Percentiles rank a stretch among this genome's conserved stretches.
These are phyloP conservation scores for Agrotis ipsilon DNA, from an alignment of 2,888 invertebrate species.

Conservation along the genomic window DNA sequence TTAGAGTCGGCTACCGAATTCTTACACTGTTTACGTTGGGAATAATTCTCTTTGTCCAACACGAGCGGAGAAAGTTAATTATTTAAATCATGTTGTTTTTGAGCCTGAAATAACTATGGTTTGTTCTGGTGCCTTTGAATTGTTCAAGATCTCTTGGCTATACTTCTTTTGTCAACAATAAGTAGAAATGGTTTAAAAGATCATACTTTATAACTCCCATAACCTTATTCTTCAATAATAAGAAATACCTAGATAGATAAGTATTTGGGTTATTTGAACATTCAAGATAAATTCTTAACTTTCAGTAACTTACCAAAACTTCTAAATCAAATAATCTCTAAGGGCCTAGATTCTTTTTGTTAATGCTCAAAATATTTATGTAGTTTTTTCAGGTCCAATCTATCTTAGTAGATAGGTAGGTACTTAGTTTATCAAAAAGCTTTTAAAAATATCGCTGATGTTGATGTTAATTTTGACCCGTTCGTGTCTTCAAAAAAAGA, in stretches of 20 bases:
- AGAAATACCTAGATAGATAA: neutral
- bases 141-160: constrained; percentile 6
- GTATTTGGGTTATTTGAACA: no score
- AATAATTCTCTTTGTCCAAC: constrained; percentile 43
- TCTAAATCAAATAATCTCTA: neutral
- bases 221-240: no score
- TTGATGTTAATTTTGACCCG: no score
- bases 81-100: constrained; percentile 35
- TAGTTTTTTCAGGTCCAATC: neutral
- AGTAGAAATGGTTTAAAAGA: no score
- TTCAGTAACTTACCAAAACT: neutral
- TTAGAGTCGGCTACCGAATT: constrained; percentile 43
- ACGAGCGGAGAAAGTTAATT: constrained; percentile 21
- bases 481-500: no score
- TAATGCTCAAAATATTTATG: neutral
- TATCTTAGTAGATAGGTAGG: no score
- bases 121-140: neutral
- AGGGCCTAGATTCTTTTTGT: neutral
- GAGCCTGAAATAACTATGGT: neutral
- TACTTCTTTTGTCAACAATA: no score
- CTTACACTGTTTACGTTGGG: constrained; percentile 36
- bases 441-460: no score
- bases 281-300: neutral
- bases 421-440: no score
- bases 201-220: no score